Evolutionary conservation across 2,113 vertebrate genomes (phyloP).

Genomic region (Corythoichthys intestinalis): DNA sequence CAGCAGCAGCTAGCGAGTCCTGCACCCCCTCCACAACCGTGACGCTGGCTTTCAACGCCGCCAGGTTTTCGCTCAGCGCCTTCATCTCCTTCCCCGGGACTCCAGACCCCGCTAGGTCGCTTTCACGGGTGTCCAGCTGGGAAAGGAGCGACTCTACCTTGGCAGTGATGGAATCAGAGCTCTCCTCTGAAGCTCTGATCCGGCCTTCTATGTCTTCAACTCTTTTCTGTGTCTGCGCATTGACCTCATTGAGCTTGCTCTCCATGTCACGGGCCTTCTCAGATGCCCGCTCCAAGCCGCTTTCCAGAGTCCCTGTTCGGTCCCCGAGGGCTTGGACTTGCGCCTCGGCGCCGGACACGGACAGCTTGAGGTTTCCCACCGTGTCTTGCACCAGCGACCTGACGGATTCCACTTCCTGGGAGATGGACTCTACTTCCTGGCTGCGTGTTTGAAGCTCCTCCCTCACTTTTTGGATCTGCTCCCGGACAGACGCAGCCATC

Average conservation of each 20-base stretch:
- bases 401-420: constrained; percentile 79
- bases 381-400: constrained; percentile 75
- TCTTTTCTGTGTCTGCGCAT: constrained; percentile 59
- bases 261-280: constrained; percentile 49
- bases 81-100: constrained; percentile 55
- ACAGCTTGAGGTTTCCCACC: constrained; percentile 73
- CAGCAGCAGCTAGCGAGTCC: constrained; percentile 53
- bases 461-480: constrained; percentile 79
- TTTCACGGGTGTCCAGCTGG: constrained; percentile 68
- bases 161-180: constrained; percentile 55
- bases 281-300: constrained; percentile 62
- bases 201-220: constrained; percentile 71
- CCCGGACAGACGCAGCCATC: constrained; percentile 71
- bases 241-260: constrained; percentile 37
- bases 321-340: constrained; percentile 62
- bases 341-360: constrained; percentile 69
- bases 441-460: constrained; percentile 87
- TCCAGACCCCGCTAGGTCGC: constrained; percentile 47
- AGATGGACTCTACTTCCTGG: constrained; percentile 81
- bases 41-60: constrained; percentile 66
- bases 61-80: constrained; percentile 42
- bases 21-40: constrained; percentile 60
- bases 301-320: constrained; percentile 67
- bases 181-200: constrained; percentile 74
- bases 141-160: constrained; percentile 70